A percentile compares a stretch with the other conserved stretches of the same genome.
Evolutionary conservation across 1,140 invertebrate species (phyloP).

Genomic region (Zophobas atratus): DNA sequence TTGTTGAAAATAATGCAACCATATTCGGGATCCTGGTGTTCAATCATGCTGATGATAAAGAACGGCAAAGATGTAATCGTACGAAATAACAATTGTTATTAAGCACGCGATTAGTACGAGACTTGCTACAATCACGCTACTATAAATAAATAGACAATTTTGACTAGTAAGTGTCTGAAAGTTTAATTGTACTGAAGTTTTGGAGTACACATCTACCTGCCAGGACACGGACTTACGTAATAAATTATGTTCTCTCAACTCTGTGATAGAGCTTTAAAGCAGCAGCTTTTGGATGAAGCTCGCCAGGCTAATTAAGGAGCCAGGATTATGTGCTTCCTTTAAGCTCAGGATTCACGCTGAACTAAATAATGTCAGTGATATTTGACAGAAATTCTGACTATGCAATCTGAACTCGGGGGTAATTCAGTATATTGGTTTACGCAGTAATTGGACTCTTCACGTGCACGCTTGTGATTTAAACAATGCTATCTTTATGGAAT

Average conservation of each 20-base stretch:
- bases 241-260: conserved; percentile 47
- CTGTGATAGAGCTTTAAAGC: conserved; percentile 44
- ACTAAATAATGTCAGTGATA: conserved; percentile 48
- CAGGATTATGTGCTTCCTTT: conserved; percentile 48
- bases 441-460: conserved; percentile 21
- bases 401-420: conserved; percentile 28
- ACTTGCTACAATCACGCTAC: conserved; percentile 16
- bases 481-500: conserved; percentile 1
- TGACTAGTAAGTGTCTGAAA: conserved; percentile 8
- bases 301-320: conserved; percentile 47
- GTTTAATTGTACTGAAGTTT: conserved; percentile 26
- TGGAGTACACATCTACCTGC: conserved; percentile 18
- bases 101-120: conserved; percentile 10
- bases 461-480: neutral
- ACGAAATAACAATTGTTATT: conserved; percentile 21
- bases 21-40: neutral
- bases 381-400: conserved; percentile 48
- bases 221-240: conserved; percentile 32
- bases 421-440: conserved; percentile 39
- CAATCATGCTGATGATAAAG: conserved; percentile 25
- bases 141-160: conserved; percentile 32
- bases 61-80: conserved; percentile 13
- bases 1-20: too few relatives aligned
- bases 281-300: conserved; percentile 40
- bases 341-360: conserved; percentile 47